Conservation (phyloP, 2,797 vertebrate genomes). For the Urophycis tenuis region DNA sequence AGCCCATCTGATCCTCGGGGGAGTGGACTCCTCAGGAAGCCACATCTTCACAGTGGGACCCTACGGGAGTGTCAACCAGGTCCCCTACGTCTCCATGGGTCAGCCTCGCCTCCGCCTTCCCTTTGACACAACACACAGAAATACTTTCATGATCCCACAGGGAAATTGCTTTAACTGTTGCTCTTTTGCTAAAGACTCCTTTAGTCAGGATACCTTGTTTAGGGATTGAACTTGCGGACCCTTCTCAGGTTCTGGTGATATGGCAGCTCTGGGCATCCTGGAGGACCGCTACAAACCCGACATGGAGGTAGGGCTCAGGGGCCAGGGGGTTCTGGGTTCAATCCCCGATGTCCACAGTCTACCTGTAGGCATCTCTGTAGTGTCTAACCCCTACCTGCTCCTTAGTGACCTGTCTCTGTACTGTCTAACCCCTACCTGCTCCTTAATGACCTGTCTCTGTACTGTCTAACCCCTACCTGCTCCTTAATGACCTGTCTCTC, state of each 20-base stretch:
- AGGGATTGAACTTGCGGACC: no score
- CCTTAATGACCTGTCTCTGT: background rate
- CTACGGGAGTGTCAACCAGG: constrained; percentile 53
- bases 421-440: background rate
- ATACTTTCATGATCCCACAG: no score
- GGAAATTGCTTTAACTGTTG: no score
- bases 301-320: constrained; percentile 55
- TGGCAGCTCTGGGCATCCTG: constrained; percentile 69
- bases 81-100: constrained; percentile 69
- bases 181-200: no score
- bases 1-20: constrained; percentile 68
- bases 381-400: background rate
- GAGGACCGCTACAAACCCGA: constrained; percentile 63
- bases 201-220: no score
- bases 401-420: background rate
- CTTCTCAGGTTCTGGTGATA: constrained; percentile 64
- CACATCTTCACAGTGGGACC: constrained; percentile 67
- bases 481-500: background rate
- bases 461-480: no score
- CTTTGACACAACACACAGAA: no score
- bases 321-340: background rate
- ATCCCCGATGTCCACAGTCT: constrained; percentile 3
- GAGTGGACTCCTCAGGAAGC: constrained; percentile 67
- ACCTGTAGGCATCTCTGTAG: no score
- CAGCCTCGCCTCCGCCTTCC: background rate